Base-by-base conservation (phyloP, 2,113 vertebrate genomes). In the Cochlearius cochlearius region DNA sequence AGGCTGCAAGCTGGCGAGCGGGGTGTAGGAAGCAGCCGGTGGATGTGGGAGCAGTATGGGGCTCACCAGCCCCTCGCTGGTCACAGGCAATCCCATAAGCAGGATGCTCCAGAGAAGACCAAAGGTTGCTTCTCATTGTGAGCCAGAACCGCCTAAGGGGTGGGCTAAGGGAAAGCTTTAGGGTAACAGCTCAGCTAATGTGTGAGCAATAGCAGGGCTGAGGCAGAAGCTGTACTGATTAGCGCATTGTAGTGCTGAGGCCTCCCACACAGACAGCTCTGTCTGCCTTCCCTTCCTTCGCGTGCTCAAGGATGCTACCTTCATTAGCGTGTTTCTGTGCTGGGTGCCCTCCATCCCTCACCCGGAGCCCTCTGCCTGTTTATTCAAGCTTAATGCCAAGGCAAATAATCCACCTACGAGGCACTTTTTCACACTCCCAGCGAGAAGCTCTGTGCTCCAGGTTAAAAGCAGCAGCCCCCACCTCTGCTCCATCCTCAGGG, bases 231-330 rank as follows among this genome's bases (percentile, higher is more conserved):
- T 68, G 82, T 30, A 16, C 96, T 96, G 97, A 97, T 96, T 79
- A 97, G 94, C 58, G 92, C 85, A 95, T 96, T 96, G 96, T 93
- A 96, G 83, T 29, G 87, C 89, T 94, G 96, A 93, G 94, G 88
- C 94, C 96, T 96, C 97, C 97, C 97, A 98, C 97, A 96, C 97
- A 97, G 96, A 90, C 93, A 96, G 86, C 90, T 94, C 94, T 90
- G 91, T 93, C 97, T 96, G 94, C 89, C 47, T 94, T 92, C 71
- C 63, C 93, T 96, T 96, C 96, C 91, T 90, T 94, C 72, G 10
- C 53, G 30, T 45, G 78, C 90, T 96, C 90, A 92, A 97, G 92
- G 93, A 97, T 96, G 94, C 88, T 80, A 92, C 91, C 91, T 81
- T 94, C 95, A 95, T 94, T 94, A 90, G 75, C 5, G 10, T 86